Evolutionary conservation across 2,113 vertebrate species (phyloP), one percentile per base, ranked within the genome.

Genomic region (Ciconia boyciana): DNA sequence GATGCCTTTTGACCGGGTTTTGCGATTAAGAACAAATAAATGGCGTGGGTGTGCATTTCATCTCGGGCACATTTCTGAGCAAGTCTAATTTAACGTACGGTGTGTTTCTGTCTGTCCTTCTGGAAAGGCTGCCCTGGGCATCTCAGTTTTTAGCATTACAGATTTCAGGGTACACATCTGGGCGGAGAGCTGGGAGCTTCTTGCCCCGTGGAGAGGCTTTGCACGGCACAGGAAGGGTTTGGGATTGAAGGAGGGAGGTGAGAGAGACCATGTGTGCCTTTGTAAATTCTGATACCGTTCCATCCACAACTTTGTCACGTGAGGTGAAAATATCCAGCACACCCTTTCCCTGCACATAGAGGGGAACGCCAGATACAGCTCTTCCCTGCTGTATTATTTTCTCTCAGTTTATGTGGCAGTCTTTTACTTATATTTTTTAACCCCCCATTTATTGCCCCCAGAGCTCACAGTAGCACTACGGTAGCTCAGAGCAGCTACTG

Each of bases 101-200:
- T 60, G 44, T 13, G 89, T 89, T 84, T 83, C 68, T 88, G 69
- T 44, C 80, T 75, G 41, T 86, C 78, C 60, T 85, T 84, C 79
- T 44, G 78, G 58, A 87, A 55, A 80, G 60, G 58, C 58, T 18
- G 10, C 34, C 34, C 66, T 72, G 51, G 83, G 64, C 75, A 34
- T 55, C 72, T 77, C 28, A 7, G 44, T 0, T 22, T 25, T 43
- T 86, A 71, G 83, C 48, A 25, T 55, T 15, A 10, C 10, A 1
- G 2, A 31, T 19, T 74, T 8, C 83, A 79, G 48, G 46, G 26
- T 71, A 21, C 79, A 60, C 31, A 5, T 17, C 74, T 29, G 83
- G 86, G 66, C 54, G 7, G 28, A 13, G n/a, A 51, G 26, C 51
- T 26, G 74, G 18, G 13, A 32, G 54, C 10, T 12, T 54, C 54